phyloP scores from a whole-genome alignment of 2,113 vertebrate genomes.

The Myrmecophaga tridactyla region DNA sequence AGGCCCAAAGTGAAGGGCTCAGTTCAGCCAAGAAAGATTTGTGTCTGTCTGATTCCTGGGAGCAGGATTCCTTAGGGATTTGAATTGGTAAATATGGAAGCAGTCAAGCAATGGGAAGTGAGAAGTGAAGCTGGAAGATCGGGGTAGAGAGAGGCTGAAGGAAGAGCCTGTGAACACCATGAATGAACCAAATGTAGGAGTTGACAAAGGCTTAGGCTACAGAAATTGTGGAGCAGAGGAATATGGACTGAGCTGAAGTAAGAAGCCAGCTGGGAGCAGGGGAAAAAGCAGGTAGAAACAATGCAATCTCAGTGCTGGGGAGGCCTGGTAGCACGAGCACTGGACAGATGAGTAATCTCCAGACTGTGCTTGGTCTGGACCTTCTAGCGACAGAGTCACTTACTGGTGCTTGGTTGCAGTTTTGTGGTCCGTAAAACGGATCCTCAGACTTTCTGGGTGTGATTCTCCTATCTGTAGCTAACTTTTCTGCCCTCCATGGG shows the following conservation, averaged over 20 bases:
- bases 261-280: neutral
- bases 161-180: neutral
- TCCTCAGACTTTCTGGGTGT: neutral
- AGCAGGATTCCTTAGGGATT: neutral
- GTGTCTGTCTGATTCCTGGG: too few relatives aligned
- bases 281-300: neutral
- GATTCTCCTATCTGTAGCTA: neutral
- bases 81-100: neutral
- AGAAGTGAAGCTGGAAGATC: neutral
- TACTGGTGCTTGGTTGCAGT: too few relatives aligned
- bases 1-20: neutral
- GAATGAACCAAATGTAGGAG: too few relatives aligned
- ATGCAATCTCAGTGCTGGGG: neutral
- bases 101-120: neutral
- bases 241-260: too few relatives aligned
- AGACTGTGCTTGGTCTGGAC: neutral
- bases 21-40: neutral
- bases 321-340: neutral
- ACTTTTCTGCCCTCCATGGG: neutral
- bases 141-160: neutral
- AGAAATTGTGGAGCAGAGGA: neutral
- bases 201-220: too few relatives aligned
- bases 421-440: too few relatives aligned
- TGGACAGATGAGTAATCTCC: neutral
- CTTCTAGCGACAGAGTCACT: neutral